phyloP scores from a whole-genome alignment of 2,888 invertebrate species.

The Candidula unifasciata region DNA sequence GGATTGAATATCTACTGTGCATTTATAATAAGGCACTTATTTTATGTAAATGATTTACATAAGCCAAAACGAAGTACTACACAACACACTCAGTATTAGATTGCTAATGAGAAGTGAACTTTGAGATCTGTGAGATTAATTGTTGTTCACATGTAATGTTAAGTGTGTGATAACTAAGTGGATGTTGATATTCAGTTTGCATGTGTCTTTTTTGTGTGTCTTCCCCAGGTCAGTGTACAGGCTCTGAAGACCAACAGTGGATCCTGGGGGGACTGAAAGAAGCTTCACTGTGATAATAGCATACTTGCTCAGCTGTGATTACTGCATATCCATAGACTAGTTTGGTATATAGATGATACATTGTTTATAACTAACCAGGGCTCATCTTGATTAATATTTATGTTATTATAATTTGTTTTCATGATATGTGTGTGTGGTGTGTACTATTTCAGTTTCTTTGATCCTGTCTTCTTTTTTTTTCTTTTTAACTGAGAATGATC shows the following conservation, averaged over 20 bases:
- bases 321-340: constrained; percentile 36
- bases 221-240: constrained; percentile 71
- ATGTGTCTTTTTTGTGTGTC: constrained; percentile 44
- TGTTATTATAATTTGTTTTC: background rate
- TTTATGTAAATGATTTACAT: too few relatives aligned
- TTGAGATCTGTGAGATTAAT: too few relatives aligned
- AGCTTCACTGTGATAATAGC: constrained; percentile 50
- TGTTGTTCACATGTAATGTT: background rate
- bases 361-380: too few relatives aligned
- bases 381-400: background rate
- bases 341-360: background rate
- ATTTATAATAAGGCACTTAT: too few relatives aligned
- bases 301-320: constrained; percentile 31
- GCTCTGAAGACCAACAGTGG: constrained; percentile 69
- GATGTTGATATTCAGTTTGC: background rate
- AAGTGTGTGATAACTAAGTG: background rate
- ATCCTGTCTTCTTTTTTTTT: too few relatives aligned
- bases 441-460: background rate
- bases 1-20: too few relatives aligned
- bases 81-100: too few relatives aligned
- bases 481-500: too few relatives aligned
- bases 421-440: background rate
- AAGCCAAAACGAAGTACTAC: too few relatives aligned
- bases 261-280: constrained; percentile 69
- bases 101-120: too few relatives aligned